Evolutionary conservation across 2,888 invertebrate species (phyloP), one percentile per base, ranked within the genome.

Genomic region (Lamproptera curius): DNA sequence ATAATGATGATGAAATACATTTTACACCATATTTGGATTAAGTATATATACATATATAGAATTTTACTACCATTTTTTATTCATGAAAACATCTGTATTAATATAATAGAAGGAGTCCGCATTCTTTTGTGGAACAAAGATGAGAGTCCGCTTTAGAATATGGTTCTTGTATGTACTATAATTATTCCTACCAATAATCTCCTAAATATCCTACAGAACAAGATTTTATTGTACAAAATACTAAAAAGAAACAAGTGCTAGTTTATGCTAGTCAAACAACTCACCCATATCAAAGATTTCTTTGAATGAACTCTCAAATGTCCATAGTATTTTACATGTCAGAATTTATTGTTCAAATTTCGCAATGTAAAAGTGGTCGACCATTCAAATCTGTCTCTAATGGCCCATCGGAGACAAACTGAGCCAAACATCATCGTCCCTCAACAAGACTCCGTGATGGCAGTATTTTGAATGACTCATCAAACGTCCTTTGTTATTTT

Each of bases 281-380:
- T 60, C 50, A 86, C 87, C 86, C 87, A 87, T 51, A 68, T 67
- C 87, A 86, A 37, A 78, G 67, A 58, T 79, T 82, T 50, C 51
- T 85, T 86, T 1, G 86, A 82, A 63, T 87, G 87, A 6, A 86
- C 79, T 50, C 85, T 64, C 45, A 87, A 59, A 61, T 87, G 87
- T 9, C 87, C 87, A 57, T 85, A 85, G 56, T 87, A 87, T 54
- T 85, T 86, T 52, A 81, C 83, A 9, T 86, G 49, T 84, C 85
- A 62, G 87, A 87, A 53, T 76, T 71, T 56, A 84, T 86, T 16
- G 67, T 67, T 59, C 87, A 87, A 42, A 87, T 86, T 55, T 87
- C 87, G 49, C 87, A 87, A 46, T 83, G 80, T 31, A 85, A 59
- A 3, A 75, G 81, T 1, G 87, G 77, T 0, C 85, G 86, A 0